Evolutionary conservation across 2,113 vertebrate genomes (phyloP), one percentile per base, ranked within the genome.

Genomic region (Lophius piscatorius): DNA sequence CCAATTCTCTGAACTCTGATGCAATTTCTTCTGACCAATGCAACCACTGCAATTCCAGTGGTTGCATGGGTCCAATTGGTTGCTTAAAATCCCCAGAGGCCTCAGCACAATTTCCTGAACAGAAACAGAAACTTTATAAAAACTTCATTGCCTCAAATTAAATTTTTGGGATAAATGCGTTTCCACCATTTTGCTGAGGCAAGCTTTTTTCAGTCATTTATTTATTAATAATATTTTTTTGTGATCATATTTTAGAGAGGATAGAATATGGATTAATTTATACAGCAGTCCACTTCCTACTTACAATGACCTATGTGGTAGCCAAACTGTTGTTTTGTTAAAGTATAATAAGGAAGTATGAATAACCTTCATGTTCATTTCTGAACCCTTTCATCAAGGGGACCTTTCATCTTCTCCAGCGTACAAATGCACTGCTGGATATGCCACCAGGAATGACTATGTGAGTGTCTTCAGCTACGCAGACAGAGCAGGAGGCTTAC

Each of bases 361-460:
- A 50, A 82, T 80, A 62, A 70, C 76, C 75, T 75, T 68, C 62
- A 64, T 61, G 31, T 80, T 74, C 76, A 72, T 80, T 78, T 36
- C 44, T 57, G 63, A 47, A 50, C 7, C 44, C 73, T 73, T 76
- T 74, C 77, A 84, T 83, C 67, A 63, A 42, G 64, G 47, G 14
- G 42, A 46, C 57, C 63, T 74, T 69, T 83, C 78, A 63, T 73
- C 64, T 58, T 31, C 22, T 57, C 36, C 49, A 34, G 9, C 48
- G 59, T 71, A 63, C 74, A 26, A 80, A 81, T 78, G 59, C 63
- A 69, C 38, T 55, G 46, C 49, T 57, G 57, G 49, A 66, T 45
- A 10, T 29, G 46, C 12, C 4, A 40, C 36, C 22, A 35, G 48
- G 51, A 69, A 45, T 26, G 36, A 60, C 13, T 29, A 29, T 76